Evolutionary conservation across 2,888 invertebrate species (phyloP), one percentile per base, ranked within the genome.

Genomic region (Molorchus minor): DNA sequence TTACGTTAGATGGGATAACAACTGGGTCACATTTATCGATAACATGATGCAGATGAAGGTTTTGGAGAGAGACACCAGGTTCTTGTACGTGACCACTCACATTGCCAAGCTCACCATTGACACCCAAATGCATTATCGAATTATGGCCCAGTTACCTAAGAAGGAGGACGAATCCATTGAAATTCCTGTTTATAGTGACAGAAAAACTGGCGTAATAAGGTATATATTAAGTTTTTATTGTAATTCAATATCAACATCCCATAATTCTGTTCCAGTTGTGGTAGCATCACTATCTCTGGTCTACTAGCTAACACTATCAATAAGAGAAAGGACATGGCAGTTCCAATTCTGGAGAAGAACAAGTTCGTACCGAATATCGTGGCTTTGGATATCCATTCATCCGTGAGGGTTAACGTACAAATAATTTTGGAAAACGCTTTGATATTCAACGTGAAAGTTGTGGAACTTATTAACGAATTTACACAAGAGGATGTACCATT

Each of bases 21-120:
- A 94, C 80, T 95, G 93, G 93, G 88, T 93, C 8, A 86, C 92
- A 0, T 94, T 93, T 79, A 87, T 95, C 84, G 95, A 95, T 80
- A 90, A 91, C 46, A 88, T 95, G 87, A 82, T 95, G 10, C 95
- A 95, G 80, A 85, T 91, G 70, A 71, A 72, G 8, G 88, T 93
- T 51, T 74, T 93, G 12, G 85, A 87, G 8, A 82, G 85, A 33
- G 87, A 88, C 66, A 86, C 87, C 0, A 82, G 90, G 2, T 84
- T 86, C 1, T 84, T 93, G 2, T 84, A 87, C 72, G 84, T 93
- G 0, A 93, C 93, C 0, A 85, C 84, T 1, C 76, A 83, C 19
- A 81, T 87, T 19, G 79, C 40, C 2, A 33, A 17, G 10, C 5
- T 61, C 2, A 16, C 20, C 5, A 47, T 60, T 3, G 8, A 13